Percentiles rank a stretch among this genome's conserved stretches.
phyloP scores from a whole-genome alignment of 2,113 vertebrate genomes.

The Cryptomyrus ogoouensis region DNA sequence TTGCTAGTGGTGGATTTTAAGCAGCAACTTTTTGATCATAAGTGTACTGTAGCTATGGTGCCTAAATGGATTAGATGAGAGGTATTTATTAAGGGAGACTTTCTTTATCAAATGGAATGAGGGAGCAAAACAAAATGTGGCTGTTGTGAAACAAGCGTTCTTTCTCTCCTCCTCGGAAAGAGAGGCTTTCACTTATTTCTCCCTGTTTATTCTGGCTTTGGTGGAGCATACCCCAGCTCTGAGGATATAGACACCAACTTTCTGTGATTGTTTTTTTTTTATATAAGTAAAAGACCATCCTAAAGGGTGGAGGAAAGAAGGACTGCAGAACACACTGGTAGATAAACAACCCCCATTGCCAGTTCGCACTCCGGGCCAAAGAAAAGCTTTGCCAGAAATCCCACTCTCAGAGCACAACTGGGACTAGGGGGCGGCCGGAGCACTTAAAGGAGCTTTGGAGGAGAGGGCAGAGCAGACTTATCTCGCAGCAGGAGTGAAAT shows the following conservation, averaged over 20 bases:
- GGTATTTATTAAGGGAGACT: neutral
- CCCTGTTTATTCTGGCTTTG: slow-evolving; percentile 53
- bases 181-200: slow-evolving; percentile 32
- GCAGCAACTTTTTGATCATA: neutral
- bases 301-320: slow-evolving; percentile 15
- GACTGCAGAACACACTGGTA: neutral
- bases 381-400: slow-evolving; percentile 37
- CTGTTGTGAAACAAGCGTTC: slow-evolving; percentile 34
- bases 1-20: neutral
- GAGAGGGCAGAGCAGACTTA: neutral
- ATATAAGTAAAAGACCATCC: slow-evolving; percentile 33
- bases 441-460: neutral
- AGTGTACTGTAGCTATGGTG: neutral
- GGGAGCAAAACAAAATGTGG: slow-evolving; percentile 11
- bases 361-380: slow-evolving; percentile 26
- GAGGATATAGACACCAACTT: slow-evolving; percentile 45
- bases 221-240: slow-evolving; percentile 37
- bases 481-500: neutral
- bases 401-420: slow-evolving; percentile 26
- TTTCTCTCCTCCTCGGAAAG: slow-evolving; percentile 35
- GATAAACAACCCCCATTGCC: slow-evolving; percentile 16
- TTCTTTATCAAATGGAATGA: neutral
- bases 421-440: neutral
- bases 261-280: slow-evolving; percentile 25
- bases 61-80: neutral